phyloP scores from a whole-genome alignment of 2,113 vertebrate genomes.

The Platichthys stellatus region DNA sequence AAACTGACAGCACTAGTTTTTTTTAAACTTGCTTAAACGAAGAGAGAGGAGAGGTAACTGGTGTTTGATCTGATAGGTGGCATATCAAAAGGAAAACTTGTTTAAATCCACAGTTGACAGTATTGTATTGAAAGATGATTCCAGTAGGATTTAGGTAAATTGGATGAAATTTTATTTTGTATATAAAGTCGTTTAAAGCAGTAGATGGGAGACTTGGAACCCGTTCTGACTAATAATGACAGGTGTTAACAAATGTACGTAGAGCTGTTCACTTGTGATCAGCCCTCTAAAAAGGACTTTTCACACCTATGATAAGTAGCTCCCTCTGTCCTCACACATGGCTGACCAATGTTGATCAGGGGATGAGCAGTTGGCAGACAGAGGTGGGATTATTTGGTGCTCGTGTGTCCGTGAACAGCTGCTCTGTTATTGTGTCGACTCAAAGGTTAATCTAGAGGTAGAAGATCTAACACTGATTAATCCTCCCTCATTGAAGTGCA shows the following conservation, averaged over 20 bases:
- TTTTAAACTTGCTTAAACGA: too few species aligned
- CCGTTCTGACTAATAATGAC: too few species aligned
- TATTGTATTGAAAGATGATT: too few species aligned
- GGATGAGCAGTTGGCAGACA: neutral
- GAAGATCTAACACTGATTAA: slow-evolving; percentile 8
- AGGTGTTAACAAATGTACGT: too few species aligned
- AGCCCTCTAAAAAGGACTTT: too few species aligned
- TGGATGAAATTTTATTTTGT: neutral
- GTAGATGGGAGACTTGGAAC: too few species aligned
- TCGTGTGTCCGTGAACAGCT: neutral
- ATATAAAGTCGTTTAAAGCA: neutral
- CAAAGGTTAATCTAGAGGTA: neutral
- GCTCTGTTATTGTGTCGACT: neutral
- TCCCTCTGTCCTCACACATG: too few species aligned
- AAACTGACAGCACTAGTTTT: neutral
- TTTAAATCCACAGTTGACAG: too few species aligned
- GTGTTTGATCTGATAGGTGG: neutral
- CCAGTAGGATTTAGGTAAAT: too few species aligned
- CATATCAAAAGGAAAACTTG: too few species aligned
- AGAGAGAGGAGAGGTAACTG: neutral
- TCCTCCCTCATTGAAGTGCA: neutral
- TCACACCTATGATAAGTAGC: too few species aligned
- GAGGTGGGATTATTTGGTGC: neutral
- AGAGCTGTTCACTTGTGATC: too few species aligned
- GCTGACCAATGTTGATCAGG: neutral